Percentiles rank a stretch among this genome's conserved stretches.
Evolutionary conservation across 2,888 invertebrate genomes (phyloP).

Genomic region (Volucella inanis): DNA sequence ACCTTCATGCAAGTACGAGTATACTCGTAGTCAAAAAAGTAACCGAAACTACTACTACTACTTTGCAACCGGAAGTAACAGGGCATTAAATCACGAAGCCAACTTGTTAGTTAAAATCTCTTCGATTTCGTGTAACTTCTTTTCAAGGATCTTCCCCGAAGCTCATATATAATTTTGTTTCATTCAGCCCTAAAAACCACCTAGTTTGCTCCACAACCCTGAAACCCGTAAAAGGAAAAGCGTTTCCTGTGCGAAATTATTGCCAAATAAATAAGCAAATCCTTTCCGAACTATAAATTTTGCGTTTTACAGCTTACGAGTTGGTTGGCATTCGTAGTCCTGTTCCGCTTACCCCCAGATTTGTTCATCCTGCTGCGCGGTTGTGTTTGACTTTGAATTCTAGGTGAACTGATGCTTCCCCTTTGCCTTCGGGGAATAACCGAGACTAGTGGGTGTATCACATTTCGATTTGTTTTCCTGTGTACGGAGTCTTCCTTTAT

Average conservation of each 20-base stretch:
- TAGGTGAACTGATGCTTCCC: constrained; percentile 43
- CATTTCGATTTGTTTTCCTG: constrained; percentile 66
- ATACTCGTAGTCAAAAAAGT: neutral
- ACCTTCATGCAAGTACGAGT: no score
- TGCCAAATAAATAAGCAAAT: constrained; percentile 74
- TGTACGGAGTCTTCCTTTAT: neutral
- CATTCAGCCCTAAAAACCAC: constrained; percentile 21
- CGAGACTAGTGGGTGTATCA: constrained; percentile 55
- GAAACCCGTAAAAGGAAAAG: constrained; percentile 39
- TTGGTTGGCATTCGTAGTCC: neutral
- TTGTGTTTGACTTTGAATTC: neutral
- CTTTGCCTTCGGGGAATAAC: constrained; percentile 36
- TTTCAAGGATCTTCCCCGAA: constrained; percentile 51
- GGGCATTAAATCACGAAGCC: constrained; percentile 56
- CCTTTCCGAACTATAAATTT: constrained; percentile 73
- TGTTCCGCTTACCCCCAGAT: neutral
- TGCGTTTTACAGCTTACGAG: constrained; percentile 33
- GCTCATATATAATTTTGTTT: constrained; percentile 59
- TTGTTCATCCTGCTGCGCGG: neutral
- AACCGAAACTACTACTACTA: constrained; percentile 10
- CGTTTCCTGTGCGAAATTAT: constrained; percentile 74
- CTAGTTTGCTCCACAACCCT: neutral
- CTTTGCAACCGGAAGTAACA: constrained; percentile 44
- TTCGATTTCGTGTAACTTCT: constrained; percentile 54
- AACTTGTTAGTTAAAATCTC: constrained; percentile 62